Base-by-base conservation (phyloP, 1,140 invertebrate species). In the Acyrthosiphon pisum region DNA sequence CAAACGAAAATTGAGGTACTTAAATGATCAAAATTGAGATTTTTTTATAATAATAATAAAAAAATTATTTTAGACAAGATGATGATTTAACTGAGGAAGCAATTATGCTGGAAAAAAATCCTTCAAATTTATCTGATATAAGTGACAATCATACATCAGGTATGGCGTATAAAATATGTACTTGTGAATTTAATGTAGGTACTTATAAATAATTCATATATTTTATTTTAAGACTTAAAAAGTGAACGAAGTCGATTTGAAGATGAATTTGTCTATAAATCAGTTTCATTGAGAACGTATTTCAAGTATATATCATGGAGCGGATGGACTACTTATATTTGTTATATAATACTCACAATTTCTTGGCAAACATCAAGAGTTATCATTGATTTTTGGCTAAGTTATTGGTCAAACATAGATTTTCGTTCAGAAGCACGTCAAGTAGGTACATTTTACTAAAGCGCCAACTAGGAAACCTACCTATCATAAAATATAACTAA, bases 311-410 rank as follows among this genome's bases (percentile, higher is more conserved):
- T 93, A 86, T 93, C 91, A 22, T 93, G 91, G 91, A 93, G 91
- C 18, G 91, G 91, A 20, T 93, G 91, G 91, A 53, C 91, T 9
- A 93, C 81, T 41, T 93, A 56, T 92, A 87, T 96, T 35, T 94
- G 95, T 93, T 97, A 96, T 94, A 95, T 97, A 93, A 94, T 96
- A 76, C 95, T 96, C 35, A 96, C 96, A 86, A 94, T 97, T 93
- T 95, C 95, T 92, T 96, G 96, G 95, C 96, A 97, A 95, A 95
- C 95, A 93, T 94, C 96, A 90, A 95, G 96, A 93, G 96, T 97
- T 56, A 96, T 95, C 94, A 96, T 96, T 81, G 96, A 97, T 95
- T 95, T 96, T 94, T 97, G 96, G 96, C 94, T 97, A 53, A 96
- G 96, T 94, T 94, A 95, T n/a, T 97, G 96, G 96, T 96, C 96